Evolutionary conservation across 2,113 vertebrate genomes (phyloP), one percentile per base, ranked within the genome.

Genomic region (Melanerpes formicivorus): DNA sequence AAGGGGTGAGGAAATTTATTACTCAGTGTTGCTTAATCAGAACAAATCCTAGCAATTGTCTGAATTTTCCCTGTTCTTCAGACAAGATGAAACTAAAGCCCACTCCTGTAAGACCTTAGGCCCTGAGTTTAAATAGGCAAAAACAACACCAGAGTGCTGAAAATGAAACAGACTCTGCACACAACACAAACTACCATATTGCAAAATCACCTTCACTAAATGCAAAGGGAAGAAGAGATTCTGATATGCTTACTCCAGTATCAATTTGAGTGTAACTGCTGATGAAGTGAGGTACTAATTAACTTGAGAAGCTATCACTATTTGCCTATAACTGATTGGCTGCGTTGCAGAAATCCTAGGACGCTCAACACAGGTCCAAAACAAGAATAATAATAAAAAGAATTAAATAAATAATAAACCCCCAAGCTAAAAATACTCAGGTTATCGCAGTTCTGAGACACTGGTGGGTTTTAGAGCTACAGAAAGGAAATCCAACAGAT

Each of bases 241-340:
- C 76, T 85, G 82, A 91, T 87, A 78, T 21, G 82, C 91, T 89
- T 92, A 85, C 84, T 80, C 50, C 1, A 1, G 54, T 86, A 85
- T 75, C 93, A 95, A 95, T 93, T 75, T 87, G 64, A 96, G 72
- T 30, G 32, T 56, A 66, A 66, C 46, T 95, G 81, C 48, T 94
- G 91, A 94, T 93, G 93, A 94, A 85, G 40, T 40, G 80, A 93
- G 87, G 93, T 86, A 91, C 80, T 96, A 96, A 94, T 94, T 95
- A 94, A 93, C 80, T 86, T 40, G 76, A 63, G 91, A 90, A 77
- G 77, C 82, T 80, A 83, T 59, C 85, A 86, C 65, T 86, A 63
- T 58, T 86, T 89, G 91, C 76, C 29, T 94, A 65, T 30, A 94
- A 88, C 76, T 92, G 91, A 91, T 93, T 87, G 66, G 77, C 65